A percentile compares a stretch with the other conserved stretches of the same genome.
Conservation (phyloP, 2,888 invertebrate genomes). For the Neoaliturus tenellus region DNA sequence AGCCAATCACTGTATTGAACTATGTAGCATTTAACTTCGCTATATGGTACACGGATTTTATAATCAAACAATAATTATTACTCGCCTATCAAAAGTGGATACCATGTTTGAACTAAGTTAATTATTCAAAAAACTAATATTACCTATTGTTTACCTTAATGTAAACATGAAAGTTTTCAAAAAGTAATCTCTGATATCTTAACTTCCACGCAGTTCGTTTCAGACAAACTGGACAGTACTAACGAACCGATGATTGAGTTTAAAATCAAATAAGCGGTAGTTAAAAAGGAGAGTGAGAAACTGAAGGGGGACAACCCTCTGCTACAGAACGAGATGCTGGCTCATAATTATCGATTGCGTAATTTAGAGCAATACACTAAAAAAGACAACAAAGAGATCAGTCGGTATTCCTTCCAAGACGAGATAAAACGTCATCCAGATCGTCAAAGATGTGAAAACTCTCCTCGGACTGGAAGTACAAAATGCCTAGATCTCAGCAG, state of each 20-base stretch:
- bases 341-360: background rate
- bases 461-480: background rate
- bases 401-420: background rate
- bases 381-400: background rate
- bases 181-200: background rate
- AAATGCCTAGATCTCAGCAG: background rate
- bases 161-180: background rate
- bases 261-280: background rate
- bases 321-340: background rate
- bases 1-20: no score
- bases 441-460: constrained; percentile 10
- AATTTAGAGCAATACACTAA: background rate
- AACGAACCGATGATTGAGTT: background rate
- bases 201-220: background rate
- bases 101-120: no score
- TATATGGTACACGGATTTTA: no score
- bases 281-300: background rate
- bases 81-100: no score
- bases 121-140: no score
- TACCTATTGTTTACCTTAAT: no score
- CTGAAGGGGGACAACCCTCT: background rate
- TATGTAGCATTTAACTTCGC: no score
- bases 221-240: background rate
- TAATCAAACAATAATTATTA: no score
- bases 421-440: background rate